Evolutionary conservation across 2,888 invertebrate species (phyloP).

Genomic region (Hyposoter didymator): DNA sequence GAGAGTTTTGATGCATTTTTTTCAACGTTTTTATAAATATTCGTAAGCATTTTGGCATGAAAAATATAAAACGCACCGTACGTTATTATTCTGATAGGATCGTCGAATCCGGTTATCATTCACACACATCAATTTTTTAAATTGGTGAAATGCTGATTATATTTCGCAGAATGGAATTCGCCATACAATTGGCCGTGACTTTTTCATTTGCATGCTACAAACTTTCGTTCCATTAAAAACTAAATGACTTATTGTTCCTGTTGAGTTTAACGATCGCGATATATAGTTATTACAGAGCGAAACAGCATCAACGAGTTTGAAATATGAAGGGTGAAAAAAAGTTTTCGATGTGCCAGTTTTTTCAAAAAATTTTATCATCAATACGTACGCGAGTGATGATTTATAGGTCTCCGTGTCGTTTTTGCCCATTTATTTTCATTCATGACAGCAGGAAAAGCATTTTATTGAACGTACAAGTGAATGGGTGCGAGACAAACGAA

Average conservation of each 20-base stretch:
- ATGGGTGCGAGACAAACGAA: neutral
- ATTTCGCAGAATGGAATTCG: neutral
- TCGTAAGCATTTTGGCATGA: neutral
- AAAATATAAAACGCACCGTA: neutral
- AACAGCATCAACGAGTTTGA: neutral
- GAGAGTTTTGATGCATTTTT: too few relatives aligned
- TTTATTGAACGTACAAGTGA: neutral
- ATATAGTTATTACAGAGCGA: neutral
- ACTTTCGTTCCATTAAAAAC: conserved; percentile 8
- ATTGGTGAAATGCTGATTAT: neutral
- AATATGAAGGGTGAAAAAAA: conserved; percentile 1
- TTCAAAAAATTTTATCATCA: neutral
- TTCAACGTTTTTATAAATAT: neutral
- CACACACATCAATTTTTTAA: neutral
- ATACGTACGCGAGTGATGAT: neutral
- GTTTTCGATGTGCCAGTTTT: neutral
- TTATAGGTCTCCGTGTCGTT: neutral
- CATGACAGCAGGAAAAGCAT: neutral
- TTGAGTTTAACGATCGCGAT: neutral
- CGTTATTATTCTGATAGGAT: neutral
- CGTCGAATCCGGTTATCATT: neutral
- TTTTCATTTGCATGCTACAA: neutral
- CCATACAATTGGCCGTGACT: neutral
- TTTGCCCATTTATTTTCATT: neutral
- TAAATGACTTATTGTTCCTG: neutral